Evolutionary conservation across 2,888 invertebrate species (phyloP).

Genomic region (Incurvaria masculella): DNA sequence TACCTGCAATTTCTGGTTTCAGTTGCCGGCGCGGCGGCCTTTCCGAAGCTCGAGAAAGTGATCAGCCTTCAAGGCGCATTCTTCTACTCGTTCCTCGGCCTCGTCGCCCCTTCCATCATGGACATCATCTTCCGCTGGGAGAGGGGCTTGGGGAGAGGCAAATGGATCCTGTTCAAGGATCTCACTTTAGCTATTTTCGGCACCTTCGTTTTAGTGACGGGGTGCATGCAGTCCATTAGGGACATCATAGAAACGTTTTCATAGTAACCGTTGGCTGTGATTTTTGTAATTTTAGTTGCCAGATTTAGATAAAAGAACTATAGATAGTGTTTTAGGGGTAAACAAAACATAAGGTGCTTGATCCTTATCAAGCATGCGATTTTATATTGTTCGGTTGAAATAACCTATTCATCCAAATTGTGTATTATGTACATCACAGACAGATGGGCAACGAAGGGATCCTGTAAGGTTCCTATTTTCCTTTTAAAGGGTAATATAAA

Average conservation of each 20-base stretch:
- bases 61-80: slow-evolving; percentile 53
- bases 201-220: slow-evolving; percentile 64
- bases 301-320: no score
- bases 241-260: slow-evolving; percentile 32
- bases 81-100: slow-evolving; percentile 70
- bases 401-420: no score
- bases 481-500: no score
- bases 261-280: no score
- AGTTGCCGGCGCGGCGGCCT: slow-evolving; percentile 41
- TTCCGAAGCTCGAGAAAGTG: slow-evolving; percentile 43
- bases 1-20: slow-evolving; percentile 19
- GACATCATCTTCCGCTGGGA: slow-evolving; percentile 71
- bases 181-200: slow-evolving; percentile 57
- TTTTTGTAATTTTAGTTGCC: no score
- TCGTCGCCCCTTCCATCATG: slow-evolving; percentile 69
- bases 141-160: slow-evolving; percentile 59
- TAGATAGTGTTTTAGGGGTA: no score
- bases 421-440: no score
- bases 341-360: no score
- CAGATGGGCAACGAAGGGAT: no score
- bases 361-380: no score
- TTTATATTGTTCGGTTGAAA: no score
- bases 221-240: slow-evolving; percentile 50
- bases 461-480: no score
- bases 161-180: slow-evolving; percentile 71